phyloP scores from a whole-genome alignment of 2,113 vertebrate species.

The Epinephelus fuscoguttatus region DNA sequence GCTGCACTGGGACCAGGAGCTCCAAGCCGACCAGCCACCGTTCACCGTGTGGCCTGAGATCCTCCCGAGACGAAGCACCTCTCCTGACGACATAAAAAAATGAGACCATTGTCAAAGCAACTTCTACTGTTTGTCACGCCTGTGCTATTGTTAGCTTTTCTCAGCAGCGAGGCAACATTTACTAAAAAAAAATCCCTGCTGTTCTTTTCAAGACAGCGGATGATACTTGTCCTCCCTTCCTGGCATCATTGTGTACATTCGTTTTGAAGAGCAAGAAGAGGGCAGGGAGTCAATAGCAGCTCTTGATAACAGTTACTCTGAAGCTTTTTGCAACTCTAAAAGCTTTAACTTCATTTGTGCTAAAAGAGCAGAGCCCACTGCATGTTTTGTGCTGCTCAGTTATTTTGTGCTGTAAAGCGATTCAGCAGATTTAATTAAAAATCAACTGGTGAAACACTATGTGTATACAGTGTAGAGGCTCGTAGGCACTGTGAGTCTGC shows the following conservation, averaged over 20 bases:
- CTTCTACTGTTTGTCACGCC: neutral
- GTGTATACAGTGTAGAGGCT: neutral
- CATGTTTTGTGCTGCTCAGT: conserved; percentile 6
- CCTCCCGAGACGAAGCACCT: conserved; percentile 91
- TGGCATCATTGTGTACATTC: conserved; percentile 25
- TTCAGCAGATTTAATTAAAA: conserved; percentile 16
- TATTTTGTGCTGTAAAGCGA: conserved; percentile 15
- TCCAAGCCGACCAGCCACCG: conserved; percentile 95
- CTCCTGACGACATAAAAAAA: conserved; percentile 75
- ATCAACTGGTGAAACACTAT: neutral
- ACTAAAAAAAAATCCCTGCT: neutral
- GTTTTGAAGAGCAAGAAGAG: conserved; percentile 41
- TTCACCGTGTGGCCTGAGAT: conserved; percentile 91
- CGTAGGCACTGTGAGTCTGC: neutral
- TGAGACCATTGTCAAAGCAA: neutral
- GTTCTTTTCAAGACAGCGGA: conserved; percentile 7
- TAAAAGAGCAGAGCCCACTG: conserved; percentile 16
- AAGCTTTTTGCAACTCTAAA: conserved; percentile 15
- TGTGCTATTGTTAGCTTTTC: neutral
- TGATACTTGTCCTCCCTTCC: conserved; percentile 3
- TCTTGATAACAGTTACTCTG: conserved; percentile 31
- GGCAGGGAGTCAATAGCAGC: conserved; percentile 52
- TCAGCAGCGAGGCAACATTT: neutral
- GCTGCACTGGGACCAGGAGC: conserved; percentile 95
- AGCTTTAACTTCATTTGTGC: conserved; percentile 41